Conservation (phyloP, 2,113 vertebrate genomes). For the Lepidothrix coronata region DNA sequence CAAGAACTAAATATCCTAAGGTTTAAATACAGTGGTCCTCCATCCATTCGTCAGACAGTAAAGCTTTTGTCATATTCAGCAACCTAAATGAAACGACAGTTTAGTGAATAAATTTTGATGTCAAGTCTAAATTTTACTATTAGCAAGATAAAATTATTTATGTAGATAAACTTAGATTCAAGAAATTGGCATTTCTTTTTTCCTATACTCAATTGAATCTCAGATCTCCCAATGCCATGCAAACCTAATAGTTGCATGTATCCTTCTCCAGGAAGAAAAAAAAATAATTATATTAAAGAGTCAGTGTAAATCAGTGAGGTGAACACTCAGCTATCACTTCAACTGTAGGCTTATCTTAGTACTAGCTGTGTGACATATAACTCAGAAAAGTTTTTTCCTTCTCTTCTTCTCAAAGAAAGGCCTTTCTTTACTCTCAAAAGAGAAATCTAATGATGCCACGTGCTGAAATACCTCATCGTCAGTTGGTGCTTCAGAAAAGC, state of each 20-base stretch:
- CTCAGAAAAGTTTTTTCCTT: constrained; percentile 42
- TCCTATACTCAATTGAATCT: constrained; percentile 21
- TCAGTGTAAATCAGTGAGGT: constrained; percentile 52
- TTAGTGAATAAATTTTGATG: neutral
- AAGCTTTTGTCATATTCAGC: neutral
- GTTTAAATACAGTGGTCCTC: neutral
- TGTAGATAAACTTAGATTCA: neutral
- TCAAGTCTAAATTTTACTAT: neutral
- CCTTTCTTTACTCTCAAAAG: constrained; percentile 61
- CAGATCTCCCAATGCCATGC: neutral
- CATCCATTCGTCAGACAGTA: neutral
- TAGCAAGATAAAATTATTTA: neutral
- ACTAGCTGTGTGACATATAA: constrained; percentile 1
- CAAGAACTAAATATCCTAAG: neutral
- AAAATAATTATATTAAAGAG: constrained; percentile 62
- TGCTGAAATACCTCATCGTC: neutral
- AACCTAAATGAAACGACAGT: neutral
- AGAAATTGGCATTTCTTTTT: neutral
- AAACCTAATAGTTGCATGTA: constrained; percentile 51
- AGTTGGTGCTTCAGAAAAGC: neutral
- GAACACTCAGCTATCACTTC: constrained; percentile 38
- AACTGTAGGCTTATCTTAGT: constrained; percentile 68
- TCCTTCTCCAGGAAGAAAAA: constrained; percentile 46
- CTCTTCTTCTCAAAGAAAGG: constrained; percentile 59
- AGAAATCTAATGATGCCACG: constrained; percentile 61